These are phyloP conservation scores for Eospalax fontanierii DNA, from an alignment of 2,797 vertebrate species.

Conservation along the genomic window DNA sequence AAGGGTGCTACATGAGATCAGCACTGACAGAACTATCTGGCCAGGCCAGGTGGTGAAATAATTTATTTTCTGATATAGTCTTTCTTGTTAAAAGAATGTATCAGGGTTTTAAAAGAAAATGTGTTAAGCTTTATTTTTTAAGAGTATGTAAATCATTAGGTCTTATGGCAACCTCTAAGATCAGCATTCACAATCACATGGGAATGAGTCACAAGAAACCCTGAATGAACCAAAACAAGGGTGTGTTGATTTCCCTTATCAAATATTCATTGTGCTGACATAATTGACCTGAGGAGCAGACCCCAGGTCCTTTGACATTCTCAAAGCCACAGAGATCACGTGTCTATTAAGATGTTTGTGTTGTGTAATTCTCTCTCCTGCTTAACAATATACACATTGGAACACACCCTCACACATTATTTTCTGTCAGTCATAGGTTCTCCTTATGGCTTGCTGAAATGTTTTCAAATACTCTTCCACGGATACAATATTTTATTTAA, in stretches of 20 bases:
- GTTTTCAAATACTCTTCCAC: conserved; percentile 6
- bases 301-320: background rate
- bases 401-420: background rate
- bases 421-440: background rate
- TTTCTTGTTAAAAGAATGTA: background rate
- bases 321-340: background rate
- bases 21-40: background rate
- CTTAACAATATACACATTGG: background rate
- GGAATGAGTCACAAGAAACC: conserved; percentile 62
- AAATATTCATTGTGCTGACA: background rate
- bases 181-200: background rate
- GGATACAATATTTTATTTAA: background rate
- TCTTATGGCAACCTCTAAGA: background rate
- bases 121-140: conserved; percentile 18
- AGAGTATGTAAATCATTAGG: background rate
- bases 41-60: background rate
- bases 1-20: background rate
- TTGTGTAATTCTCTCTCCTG: background rate
- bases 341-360: conserved; percentile 1
- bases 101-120: background rate
- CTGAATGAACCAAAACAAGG: conserved; percentile 49
- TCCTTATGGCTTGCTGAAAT: background rate
- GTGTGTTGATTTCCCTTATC: conserved; percentile 38
- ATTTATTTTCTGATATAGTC: background rate
- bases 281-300: background rate